Evolutionary conservation across 2,797 vertebrate species (phyloP).

Genomic region (Sparus aurata): DNA sequence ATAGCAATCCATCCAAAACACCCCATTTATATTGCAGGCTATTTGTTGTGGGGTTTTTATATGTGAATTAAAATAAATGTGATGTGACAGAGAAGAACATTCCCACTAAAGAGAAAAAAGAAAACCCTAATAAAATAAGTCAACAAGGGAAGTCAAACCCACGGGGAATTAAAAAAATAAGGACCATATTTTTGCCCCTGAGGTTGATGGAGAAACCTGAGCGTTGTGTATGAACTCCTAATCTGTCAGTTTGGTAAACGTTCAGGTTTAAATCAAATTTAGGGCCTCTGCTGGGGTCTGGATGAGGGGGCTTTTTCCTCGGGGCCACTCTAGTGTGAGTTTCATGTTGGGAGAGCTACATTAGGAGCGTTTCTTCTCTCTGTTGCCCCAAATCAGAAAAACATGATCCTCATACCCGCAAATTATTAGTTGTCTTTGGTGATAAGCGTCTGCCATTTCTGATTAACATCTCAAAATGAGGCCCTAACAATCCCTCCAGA

Average conservation of each 20-base stretch:
- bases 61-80: constrained; percentile 34
- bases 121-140: constrained; percentile 36
- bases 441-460: background rate
- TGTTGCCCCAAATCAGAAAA: constrained; percentile 11
- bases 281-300: constrained; percentile 70
- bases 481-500: background rate
- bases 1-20: constrained; percentile 31
- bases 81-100: constrained; percentile 23
- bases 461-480: background rate
- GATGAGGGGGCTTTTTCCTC: constrained; percentile 28
- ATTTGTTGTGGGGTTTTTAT: constrained; percentile 39
- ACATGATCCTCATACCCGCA: background rate
- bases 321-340: constrained; percentile 23
- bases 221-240: constrained; percentile 49
- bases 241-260: constrained; percentile 68
- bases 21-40: constrained; percentile 16
- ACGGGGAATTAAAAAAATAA: constrained; percentile 46
- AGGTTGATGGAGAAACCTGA: constrained; percentile 64
- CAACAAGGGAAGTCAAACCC: constrained; percentile 43
- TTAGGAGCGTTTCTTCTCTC: background rate
- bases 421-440: too few relatives aligned
- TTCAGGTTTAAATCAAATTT: constrained; percentile 76
- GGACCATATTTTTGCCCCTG: constrained; percentile 58
- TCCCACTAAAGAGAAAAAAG: constrained; percentile 12
- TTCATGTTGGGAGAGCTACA: constrained; percentile 37